Conservation (phyloP, 2,888 invertebrate species). For the Oxyteleia sp. region DNA sequence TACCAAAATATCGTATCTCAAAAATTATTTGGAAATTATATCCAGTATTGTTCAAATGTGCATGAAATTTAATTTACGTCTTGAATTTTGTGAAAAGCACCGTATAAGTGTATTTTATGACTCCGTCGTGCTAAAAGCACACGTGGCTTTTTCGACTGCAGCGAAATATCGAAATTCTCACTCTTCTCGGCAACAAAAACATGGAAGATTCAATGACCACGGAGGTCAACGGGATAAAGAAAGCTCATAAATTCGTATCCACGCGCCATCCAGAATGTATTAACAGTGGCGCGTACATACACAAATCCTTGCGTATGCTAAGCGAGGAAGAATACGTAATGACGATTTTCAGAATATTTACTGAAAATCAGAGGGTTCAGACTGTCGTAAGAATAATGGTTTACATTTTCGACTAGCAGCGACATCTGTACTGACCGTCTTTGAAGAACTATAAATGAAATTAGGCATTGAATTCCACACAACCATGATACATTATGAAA, state of each 20-base stretch:
- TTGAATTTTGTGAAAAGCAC: constrained; percentile 18
- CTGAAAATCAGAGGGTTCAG: too few relatives aligned
- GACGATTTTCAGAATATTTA: constrained; percentile 61
- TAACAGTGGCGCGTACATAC: constrained; percentile 55
- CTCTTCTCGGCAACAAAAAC: constrained; percentile 26
- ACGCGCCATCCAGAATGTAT: constrained; percentile 71
- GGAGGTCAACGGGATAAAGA: constrained; percentile 72
- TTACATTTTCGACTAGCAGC: too few relatives aligned
- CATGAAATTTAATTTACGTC: constrained; percentile 42
- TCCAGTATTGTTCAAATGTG: constrained; percentile 23
- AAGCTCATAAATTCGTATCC: constrained; percentile 77
- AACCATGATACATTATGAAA: too few relatives aligned
- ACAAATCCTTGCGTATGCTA: neutral
- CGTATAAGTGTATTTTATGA: constrained; percentile 24
- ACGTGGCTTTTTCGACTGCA: constrained; percentile 40
- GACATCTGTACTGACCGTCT: too few relatives aligned
- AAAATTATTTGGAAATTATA: constrained; percentile 15
- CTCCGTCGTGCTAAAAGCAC: constrained; percentile 31
- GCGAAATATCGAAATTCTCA: constrained; percentile 30
- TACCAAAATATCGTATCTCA: neutral
- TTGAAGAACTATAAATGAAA: too few relatives aligned
- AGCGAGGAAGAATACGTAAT: constrained; percentile 38
- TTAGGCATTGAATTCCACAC: too few relatives aligned
- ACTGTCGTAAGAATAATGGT: too few relatives aligned
- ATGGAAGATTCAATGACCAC: constrained; percentile 25